These are phyloP conservation scores for Drosophila suboccidentalis DNA, from an alignment of 2,888 invertebrate genomes.

Conservation along the genomic window DNA sequence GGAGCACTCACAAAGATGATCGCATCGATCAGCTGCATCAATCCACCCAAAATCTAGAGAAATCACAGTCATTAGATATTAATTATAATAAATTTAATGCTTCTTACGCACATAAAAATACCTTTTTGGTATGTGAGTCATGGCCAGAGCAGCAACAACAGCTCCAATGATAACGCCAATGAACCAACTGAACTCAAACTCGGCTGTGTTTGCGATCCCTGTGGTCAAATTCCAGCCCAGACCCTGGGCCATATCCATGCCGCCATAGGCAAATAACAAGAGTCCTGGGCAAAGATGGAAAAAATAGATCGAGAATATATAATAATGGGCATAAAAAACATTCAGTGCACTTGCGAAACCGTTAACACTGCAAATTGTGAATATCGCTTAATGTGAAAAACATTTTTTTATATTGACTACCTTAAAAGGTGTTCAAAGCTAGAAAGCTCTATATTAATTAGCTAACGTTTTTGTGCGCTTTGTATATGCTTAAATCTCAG, in stretches of 20 bases:
- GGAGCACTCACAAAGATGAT: slow-evolving; percentile 74
- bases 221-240: slow-evolving; percentile 67
- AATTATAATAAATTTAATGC: not conserved
- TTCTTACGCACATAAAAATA: slow-evolving; percentile 53
- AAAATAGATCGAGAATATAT: not conserved
- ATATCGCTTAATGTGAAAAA: no score
- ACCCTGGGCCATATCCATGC: slow-evolving; percentile 77
- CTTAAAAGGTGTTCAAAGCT: no score
- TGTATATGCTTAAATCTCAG: no score
- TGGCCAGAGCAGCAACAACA: slow-evolving; percentile 57
- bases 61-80: not conserved
- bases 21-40: slow-evolving; percentile 70
- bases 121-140: slow-evolving; percentile 57
- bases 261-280: slow-evolving; percentile 67
- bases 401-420: no score
- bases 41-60: slow-evolving; percentile 44
- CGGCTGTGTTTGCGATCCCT: slow-evolving; percentile 26
- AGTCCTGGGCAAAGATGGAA: slow-evolving; percentile 44
- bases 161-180: slow-evolving; percentile 78
- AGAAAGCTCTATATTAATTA: no score
- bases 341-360: no score
- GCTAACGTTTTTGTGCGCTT: no score
- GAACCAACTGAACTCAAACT: slow-evolving; percentile 77
- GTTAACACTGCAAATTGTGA: no score
- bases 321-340: no score